Evolutionary conservation across 2,113 vertebrate species (phyloP), one percentile per base, ranked within the genome.

Genomic region (Mungos mungo): DNA sequence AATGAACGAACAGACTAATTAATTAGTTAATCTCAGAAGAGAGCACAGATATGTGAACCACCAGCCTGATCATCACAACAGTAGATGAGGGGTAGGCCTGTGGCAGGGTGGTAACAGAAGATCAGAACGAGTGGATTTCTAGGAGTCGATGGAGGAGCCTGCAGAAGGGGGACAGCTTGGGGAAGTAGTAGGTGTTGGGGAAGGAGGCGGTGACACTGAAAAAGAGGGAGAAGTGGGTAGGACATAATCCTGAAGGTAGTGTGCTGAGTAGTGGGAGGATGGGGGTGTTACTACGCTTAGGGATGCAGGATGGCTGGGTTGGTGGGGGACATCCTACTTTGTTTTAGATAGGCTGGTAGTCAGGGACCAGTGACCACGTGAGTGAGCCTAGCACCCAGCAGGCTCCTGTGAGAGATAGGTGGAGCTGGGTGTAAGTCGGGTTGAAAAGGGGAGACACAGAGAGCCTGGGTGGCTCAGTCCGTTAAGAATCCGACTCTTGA

Each of bases 291-390:
- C 68, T 19, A 2, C 29, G 45, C 8, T 52, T 21, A 18, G 19
- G 25, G 2, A 52, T 5, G 2, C 11, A 41, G 27, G 11, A 16
- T 1, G 14, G 50, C 29, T 2, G 7, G 27, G 14, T 16, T 0
- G 6, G 38, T n/a, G 7, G 23, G n/a, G 19, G 27, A 50, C 52
- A 2, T 2, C 12, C 7, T 38, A 33, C 50, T 63, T 41, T 6
- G 2, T 27, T 41, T 72, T 33, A n/a, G 83, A 19, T 0, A 0
- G n/a, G 16, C n/a, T n/a, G 15, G 29, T 8, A 15, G 33, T 38
- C 0, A 54, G 31, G 35, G n/a, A 23, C 33, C 31, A 38, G 15
- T 33, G 33, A n/a, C 69, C 76, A 33, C 13, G 4, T 16, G 86
- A n/a, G 50, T 4, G 23, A 54, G 41, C 45, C 69, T 71, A 4